Conservation (phyloP, 2,113 vertebrate genomes). For the Mola mola region DNA sequence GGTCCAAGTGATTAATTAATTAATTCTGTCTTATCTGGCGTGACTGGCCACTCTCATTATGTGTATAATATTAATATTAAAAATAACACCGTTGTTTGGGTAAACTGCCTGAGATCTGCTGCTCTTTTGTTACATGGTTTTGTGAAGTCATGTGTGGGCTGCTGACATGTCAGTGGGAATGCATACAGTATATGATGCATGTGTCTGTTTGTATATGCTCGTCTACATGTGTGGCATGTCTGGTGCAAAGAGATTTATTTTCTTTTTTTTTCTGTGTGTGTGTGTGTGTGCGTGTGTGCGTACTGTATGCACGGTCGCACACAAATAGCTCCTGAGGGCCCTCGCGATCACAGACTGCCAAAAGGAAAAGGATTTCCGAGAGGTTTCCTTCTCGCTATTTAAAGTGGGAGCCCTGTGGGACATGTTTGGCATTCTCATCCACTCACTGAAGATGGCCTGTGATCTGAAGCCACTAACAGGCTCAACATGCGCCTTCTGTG, state of each 20-base stretch:
- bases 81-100: too few relatives aligned
- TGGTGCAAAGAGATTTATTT: constrained; percentile 31
- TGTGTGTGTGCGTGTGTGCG: constrained; percentile 19
- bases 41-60: too few relatives aligned
- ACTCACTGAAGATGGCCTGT: constrained; percentile 78
- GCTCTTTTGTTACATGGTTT: constrained; percentile 31
- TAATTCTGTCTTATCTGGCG: too few relatives aligned
- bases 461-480: constrained; percentile 79
- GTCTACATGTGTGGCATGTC: constrained; percentile 61
- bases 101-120: constrained; percentile 14
- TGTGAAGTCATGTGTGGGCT: constrained; percentile 57
- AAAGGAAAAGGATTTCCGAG: constrained; percentile 80
- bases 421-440: constrained; percentile 78
- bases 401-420: constrained; percentile 76
- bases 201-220: constrained; percentile 43
- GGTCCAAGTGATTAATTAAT: too few relatives aligned
- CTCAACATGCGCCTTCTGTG: constrained; percentile 57
- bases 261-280: not conserved
- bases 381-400: constrained; percentile 76
- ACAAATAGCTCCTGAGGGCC: constrained; percentile 74
- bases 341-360: constrained; percentile 72
- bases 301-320: constrained; percentile 38
- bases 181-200: constrained; percentile 24
- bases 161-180: constrained; percentile 34
- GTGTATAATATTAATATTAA: too few relatives aligned